Base-by-base conservation (phyloP, 2,797 vertebrate species). In the Melanitta fusca region DNA sequence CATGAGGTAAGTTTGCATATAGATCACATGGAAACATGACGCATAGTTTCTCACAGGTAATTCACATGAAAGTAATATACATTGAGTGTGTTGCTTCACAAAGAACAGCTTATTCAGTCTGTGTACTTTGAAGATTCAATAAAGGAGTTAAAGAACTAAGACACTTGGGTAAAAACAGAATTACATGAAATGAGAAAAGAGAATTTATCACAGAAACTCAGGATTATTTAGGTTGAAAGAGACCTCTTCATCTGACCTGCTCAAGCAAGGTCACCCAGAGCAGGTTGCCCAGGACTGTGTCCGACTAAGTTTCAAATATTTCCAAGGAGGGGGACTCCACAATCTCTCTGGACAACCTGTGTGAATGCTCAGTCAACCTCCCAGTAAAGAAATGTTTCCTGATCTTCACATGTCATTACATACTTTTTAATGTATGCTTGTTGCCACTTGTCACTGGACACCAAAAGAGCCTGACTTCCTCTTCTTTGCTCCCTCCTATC, bases 41-140 rank as follows among this genome's bases (percentile, higher is more conserved):
- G 84, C 86, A 85, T 83, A 89, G 72, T 91, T 95, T 96, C 96
- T 95, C 84, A 80, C 61, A 93, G 79, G 81, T 94, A 83, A 89
- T 96, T 95, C 74, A 85, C 86, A 93, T 93, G 54, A 89, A 95
- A 94, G 72, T 65, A 69, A 73, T 66, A 34, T 58, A 62, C n/a
- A 8, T 58, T 65, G 53, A 94, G 38, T 60, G 36, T 87, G 58
- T 69, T 87, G 68, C 57, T 85, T 94, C 61, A 66, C 43, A 87
- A 61, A 85, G 72, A 27, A 1, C 68, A 66, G 58, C 22, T 91
- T 90, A 80, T 38, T 92, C 72, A 80, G 47, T 72, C 54, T 11
- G 0, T 83, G 27, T 62, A 65, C 84, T 96, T 96, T 96, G 94
- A 94, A 94, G 91, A 72, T 83, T n/a, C 32, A 88, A 8, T 75